phyloP scores from a whole-genome alignment of 64 coral and sea anemone species.

The Actinia equina region DNA sequence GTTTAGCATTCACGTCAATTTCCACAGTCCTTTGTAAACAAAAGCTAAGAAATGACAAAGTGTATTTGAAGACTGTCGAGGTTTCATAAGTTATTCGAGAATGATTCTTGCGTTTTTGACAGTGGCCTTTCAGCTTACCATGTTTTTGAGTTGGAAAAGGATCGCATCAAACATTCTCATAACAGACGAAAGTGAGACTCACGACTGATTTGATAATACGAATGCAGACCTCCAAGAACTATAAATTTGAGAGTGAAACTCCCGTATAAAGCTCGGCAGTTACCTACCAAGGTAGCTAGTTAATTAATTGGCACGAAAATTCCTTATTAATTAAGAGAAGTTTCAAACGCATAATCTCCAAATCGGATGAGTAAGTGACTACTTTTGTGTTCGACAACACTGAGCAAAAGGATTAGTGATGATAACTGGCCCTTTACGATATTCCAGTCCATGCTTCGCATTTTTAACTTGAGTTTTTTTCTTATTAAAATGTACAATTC shows the following conservation, averaged over 20 bases:
- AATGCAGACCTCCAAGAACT: not conserved
- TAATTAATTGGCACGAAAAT: slow-evolving; percentile 1
- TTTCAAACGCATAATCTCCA: not conserved
- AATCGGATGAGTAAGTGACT: not conserved
- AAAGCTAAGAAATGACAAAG: not conserved
- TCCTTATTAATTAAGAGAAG: not conserved
- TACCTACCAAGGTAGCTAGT: not conserved
- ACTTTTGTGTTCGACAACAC: not conserved
- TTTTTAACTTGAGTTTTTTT: not conserved
- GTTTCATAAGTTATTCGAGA: not conserved
- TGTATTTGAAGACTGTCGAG: not conserved
- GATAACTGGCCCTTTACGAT: not conserved
- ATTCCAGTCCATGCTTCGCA: not conserved
- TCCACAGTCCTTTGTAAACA: slow-evolving; percentile 5
- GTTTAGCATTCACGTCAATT: not conserved
- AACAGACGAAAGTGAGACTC: not conserved
- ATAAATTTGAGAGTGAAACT: not conserved
- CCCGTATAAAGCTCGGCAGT: not conserved
- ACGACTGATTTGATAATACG: not conserved
- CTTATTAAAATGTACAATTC: not conserved
- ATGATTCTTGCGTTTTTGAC: not conserved
- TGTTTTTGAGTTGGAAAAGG: not conserved
- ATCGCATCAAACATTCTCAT: not conserved
- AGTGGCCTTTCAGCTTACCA: not conserved
- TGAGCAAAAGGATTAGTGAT: not conserved